Conservation (phyloP, 2,113 vertebrate genomes). For the Calonectris borealis region DNA sequence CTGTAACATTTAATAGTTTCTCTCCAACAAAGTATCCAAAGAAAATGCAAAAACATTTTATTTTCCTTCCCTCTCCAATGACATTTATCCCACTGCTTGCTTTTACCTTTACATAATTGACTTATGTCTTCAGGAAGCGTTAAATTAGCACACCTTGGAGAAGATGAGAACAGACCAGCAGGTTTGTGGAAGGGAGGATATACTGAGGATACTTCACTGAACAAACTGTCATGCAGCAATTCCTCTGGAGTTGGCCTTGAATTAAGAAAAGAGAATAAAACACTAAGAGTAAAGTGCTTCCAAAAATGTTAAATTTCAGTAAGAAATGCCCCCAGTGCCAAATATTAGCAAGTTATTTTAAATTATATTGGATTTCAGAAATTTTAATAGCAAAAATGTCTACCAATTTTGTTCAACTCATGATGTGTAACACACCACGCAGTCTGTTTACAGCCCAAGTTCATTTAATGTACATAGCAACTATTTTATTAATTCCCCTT, state of each 20-base stretch:
- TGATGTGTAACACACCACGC: not conserved
- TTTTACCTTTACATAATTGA: slow-evolving; percentile 89
- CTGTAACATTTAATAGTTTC: not conserved
- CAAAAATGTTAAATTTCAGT: not conserved
- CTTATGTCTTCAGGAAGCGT: slow-evolving; percentile 92
- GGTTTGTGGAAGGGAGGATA: slow-evolving; percentile 83
- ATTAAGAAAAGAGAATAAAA: not conserved
- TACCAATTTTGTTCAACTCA: not conserved
- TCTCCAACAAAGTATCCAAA: not conserved
- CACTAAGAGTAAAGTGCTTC: not conserved
- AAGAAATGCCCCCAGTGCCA: not conserved
- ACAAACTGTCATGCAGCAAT: slow-evolving; percentile 82
- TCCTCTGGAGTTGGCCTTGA: slow-evolving; percentile 86
- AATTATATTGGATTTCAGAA: not conserved
- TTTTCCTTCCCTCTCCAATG: not conserved
- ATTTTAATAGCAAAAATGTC: not conserved
- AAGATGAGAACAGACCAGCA: slow-evolving; percentile 89
- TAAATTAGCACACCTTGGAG: slow-evolving; percentile 88
- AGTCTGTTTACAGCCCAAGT: not conserved
- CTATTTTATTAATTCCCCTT: not conserved
- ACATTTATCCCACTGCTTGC: not conserved
- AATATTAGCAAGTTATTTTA: not conserved
- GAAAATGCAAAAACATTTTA: not conserved
- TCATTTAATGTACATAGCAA: not conserved
- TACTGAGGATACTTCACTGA: slow-evolving; percentile 79